Base-by-base conservation (phyloP, 2,797 vertebrate genomes). In the Anableps anableps region DNA sequence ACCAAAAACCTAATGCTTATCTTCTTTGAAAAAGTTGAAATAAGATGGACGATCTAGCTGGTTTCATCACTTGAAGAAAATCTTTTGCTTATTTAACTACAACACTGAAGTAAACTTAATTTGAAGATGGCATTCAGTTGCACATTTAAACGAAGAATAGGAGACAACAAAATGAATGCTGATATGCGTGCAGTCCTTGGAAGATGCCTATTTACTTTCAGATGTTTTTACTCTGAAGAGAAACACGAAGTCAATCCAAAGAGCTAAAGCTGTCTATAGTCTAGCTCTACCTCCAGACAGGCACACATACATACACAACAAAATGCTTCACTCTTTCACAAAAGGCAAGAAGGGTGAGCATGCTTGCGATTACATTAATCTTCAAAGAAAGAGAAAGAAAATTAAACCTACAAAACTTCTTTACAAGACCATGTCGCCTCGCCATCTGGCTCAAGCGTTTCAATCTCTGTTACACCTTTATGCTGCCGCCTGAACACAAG, bases 231-330 rank as follows among this genome's bases (percentile, higher is more conserved):
- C 81, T 84, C 90, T 80, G 87, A 83, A 85, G 86, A 76, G 82
- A 86, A 91, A 92, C 76, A 83, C 86, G 89, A 90, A 93, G 93
- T 94, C 93, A 94, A 93, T 94, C 93, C 85, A 43, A 92, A 87
- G 89, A 88, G 79, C 85, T 75, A 83, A 84, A 84, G 84, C 86
- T 83, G 86, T 87, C 81, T 88, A 86, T 85, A 88, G 90, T 93
- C 88, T 85, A 83, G 82, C 86, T 85, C 86, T 36, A 77, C 82
- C 80, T 88, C 16, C 26, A 47, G 38, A 71, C 43, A 72, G 68
- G 6, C 5, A 29, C 26, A 71, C 13, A 16, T 45, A 26, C 23
- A 71, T 71, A 29, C 26, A 4, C 14, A 47, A 47, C 21, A 29
- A 45, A 72, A 88, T 68, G 75, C 80, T 75, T 45, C 8, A 38